phyloP scores from a whole-genome alignment of 92 coral and sea anemone species.

The Chrysogorgia sp. region DNA sequence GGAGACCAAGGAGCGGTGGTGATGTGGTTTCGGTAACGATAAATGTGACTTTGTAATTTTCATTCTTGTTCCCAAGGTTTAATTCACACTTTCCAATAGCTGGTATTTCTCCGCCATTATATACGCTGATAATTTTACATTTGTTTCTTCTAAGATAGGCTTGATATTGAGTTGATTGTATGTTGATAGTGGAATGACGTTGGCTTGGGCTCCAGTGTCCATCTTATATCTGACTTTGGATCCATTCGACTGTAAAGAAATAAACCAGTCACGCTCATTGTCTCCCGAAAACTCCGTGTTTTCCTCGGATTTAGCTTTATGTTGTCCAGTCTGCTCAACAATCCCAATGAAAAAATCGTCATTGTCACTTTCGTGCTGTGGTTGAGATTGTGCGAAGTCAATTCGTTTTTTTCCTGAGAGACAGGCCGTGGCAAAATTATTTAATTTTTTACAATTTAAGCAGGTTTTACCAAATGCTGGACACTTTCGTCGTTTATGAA shows the following conservation, averaged over 20 bases:
- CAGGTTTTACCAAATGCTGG: too few species aligned
- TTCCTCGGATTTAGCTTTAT: constrained; percentile 10
- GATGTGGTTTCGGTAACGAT: constrained; percentile 30
- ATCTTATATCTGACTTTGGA: too few species aligned
- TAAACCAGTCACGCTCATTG: too few species aligned
- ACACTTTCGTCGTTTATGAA: too few species aligned
- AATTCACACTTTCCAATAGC: constrained; percentile 4
- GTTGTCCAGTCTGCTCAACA: constrained; percentile 2
- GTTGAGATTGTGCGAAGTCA: not conserved
- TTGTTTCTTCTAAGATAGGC: not conserved
- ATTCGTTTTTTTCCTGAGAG: constrained; percentile 17
- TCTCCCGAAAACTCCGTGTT: too few species aligned
- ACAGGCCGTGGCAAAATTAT: not conserved
- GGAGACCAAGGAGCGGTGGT: constrained; percentile 36
- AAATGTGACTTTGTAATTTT: constrained; percentile 16
- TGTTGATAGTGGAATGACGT: constrained; percentile 13
- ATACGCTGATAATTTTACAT: constrained; percentile 42
- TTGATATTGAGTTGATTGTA: constrained; percentile 4
- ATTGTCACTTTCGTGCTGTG: too few species aligned
- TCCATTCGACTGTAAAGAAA: too few species aligned
- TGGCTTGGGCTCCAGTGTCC: too few species aligned
- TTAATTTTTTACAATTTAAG: constrained; percentile 4
- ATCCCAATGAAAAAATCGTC: constrained; percentile 2
- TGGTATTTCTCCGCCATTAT: constrained; percentile 19
- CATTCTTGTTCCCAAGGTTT: constrained; percentile 9